A percentile compares a stretch with the other conserved stretches of the same genome.
phyloP scores from a whole-genome alignment of 2,113 vertebrate genomes.

The Ceyx margarethae region DNA sequence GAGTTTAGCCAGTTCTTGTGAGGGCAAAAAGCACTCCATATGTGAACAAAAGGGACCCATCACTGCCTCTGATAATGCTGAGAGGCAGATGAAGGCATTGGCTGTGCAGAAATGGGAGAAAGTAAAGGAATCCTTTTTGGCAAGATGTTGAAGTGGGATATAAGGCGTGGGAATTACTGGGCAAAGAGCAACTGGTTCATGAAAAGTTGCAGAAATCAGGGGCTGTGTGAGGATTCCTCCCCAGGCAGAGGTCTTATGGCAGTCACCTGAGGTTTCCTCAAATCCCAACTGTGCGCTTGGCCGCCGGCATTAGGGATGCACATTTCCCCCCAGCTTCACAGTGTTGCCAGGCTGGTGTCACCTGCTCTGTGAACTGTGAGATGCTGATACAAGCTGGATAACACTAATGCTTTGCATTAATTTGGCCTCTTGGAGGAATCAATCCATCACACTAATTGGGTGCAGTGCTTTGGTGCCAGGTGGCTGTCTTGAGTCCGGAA shows the following conservation, averaged over 20 bases:
- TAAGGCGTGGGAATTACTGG: not conserved
- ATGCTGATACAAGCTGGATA: slow-evolving; percentile 68
- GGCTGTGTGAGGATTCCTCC: not conserved
- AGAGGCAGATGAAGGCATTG: not conserved
- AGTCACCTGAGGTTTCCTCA: not conserved
- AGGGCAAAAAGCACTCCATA: not conserved
- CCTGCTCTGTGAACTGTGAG: slow-evolving; percentile 38
- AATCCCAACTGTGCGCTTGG: not conserved
- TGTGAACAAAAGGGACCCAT: not conserved
- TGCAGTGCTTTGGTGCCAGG: slow-evolving; percentile 47
- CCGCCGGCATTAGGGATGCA: not conserved
- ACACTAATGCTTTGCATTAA: slow-evolving; percentile 59
- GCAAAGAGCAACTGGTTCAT: not conserved
- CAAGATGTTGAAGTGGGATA: not conserved
- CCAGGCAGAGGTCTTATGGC: not conserved
- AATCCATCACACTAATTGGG: slow-evolving; percentile 68
- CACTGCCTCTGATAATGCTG: not conserved
- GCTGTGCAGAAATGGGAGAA: not conserved
- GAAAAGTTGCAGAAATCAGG: not conserved
- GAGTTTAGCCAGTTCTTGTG: not conserved
- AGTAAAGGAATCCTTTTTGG: not conserved
- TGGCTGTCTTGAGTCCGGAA: slow-evolving; percentile 47
- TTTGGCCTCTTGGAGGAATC: slow-evolving; percentile 59
- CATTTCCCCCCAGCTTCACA: not conserved
- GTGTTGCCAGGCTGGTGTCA: slow-evolving; percentile 17